Percentiles rank a stretch among this genome's conserved stretches.
Conservation (phyloP, 1,140 invertebrate genomes). For the Drosophila obscura region DNA sequence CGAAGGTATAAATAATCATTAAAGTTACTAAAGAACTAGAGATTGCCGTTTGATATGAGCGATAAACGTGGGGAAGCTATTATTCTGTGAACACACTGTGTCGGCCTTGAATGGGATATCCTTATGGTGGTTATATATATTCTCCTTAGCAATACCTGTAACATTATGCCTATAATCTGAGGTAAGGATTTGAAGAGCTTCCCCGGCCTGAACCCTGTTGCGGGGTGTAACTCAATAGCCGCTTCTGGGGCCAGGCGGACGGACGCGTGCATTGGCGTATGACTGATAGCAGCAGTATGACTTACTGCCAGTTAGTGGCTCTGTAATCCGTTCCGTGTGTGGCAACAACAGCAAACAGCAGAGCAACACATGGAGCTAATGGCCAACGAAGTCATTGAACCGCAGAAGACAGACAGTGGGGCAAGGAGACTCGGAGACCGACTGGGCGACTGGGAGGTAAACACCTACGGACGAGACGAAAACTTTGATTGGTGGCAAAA, state of each 20-base stretch:
- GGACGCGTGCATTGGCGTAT: constrained; percentile 71
- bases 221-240: constrained; percentile 70
- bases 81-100: background rate
- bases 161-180: too few relatives aligned
- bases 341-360: constrained; percentile 29
- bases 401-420: constrained; percentile 36
- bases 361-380: constrained; percentile 44
- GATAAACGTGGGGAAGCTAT: constrained; percentile 10
- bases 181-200: background rate
- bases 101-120: too few relatives aligned
- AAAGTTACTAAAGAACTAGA: background rate
- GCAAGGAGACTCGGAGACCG: constrained; percentile 22
- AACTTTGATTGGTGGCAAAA: background rate
- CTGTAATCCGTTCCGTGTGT: constrained; percentile 34
- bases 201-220: constrained; percentile 27
- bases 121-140: background rate
- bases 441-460: too few relatives aligned
- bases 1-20: constrained; percentile 1
- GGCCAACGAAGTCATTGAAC: constrained; percentile 71
- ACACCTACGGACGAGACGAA: too few relatives aligned
- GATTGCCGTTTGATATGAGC: constrained; percentile 10
- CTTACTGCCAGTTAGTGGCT: constrained; percentile 55
- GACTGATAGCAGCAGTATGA: constrained; percentile 69
- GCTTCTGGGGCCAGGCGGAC: background rate
- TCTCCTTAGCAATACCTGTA: background rate